phyloP scores from a whole-genome alignment of 2,797 vertebrate species.

The Pseudopleuronectes americanus region DNA sequence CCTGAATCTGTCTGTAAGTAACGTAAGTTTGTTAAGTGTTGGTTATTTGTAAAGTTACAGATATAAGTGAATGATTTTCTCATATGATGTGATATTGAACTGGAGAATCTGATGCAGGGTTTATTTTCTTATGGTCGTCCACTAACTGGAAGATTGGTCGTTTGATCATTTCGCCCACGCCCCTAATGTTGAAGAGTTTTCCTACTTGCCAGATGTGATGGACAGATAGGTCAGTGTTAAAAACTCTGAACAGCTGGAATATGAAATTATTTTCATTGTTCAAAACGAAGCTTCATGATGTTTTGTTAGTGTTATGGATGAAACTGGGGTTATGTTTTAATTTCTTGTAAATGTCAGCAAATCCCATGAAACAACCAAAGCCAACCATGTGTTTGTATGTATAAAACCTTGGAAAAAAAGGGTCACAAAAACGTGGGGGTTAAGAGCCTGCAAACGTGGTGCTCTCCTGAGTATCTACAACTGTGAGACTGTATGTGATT shows the following conservation, averaged over 20 bases:
- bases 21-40: too few relatives aligned
- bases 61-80: conserved; percentile 5
- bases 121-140: too few relatives aligned
- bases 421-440: neutral
- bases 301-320: too few relatives aligned
- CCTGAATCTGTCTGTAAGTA: neutral
- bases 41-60: neutral
- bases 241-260: neutral
- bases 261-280: neutral
- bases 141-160: too few relatives aligned
- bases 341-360: conserved; percentile 5
- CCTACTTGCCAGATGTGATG: neutral
- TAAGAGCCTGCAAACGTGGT: neutral
- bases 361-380: conserved; percentile 1
- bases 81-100: conserved; percentile 25
- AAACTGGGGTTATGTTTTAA: neutral
- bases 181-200: too few relatives aligned
- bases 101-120: neutral
- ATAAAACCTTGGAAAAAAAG: too few relatives aligned
- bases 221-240: neutral
- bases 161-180: too few relatives aligned
- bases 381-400: neutral
- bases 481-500: neutral
- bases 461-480: neutral
- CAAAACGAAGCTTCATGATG: too few relatives aligned